Evolutionary conservation across 2,113 vertebrate species (phyloP), one percentile per base, ranked within the genome.

Genomic region (Nycticryphes semicollaris): DNA sequence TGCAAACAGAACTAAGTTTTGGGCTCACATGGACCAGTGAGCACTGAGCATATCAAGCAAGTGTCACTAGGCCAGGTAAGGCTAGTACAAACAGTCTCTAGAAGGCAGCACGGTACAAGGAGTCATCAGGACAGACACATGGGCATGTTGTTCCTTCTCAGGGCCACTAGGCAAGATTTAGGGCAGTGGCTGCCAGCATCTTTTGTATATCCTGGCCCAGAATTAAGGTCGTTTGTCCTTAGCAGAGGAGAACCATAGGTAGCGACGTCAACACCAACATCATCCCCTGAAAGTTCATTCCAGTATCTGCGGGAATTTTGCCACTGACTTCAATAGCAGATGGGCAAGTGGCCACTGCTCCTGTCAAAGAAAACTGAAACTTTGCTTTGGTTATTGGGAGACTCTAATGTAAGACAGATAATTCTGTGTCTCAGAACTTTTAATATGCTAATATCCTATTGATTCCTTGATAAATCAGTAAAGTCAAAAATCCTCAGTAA

Each of bases 41-140:
- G 33, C 53, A 79, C 39, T 21, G 56, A 84, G 4, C 27, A 90
- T 66, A 37, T 15, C 12, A 24, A 80, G 19, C 21, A 74, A 30
- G 18, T 51, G 37, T 68, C 13, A 17, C 51, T 25, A 13, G 15
- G 54, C 14, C 6, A 12, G 33, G 14, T 39, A 39, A 84, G 15
- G 62, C 12, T 75, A 27, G 30, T 50, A 64, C 19, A 8, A 60
- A 27, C 10, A 76, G 63, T 39, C 9, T 3, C 23, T n/a, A 20
- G 0, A 4, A 59, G 9, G 8, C 3, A 2, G 19, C 0, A 0
- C 1, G 0, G 8, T n/a, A 60, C 10, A 21, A 45, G 41, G 31
- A 91, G 12, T 39, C 43, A 45, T 28, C 12, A 20, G 37, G 62
- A 41, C 12, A 41, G 27, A 30, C 62, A 64, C 62, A 41, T 11